Base-by-base conservation (phyloP, 2,888 invertebrate genomes). In the Ophonus ardosiacus region DNA sequence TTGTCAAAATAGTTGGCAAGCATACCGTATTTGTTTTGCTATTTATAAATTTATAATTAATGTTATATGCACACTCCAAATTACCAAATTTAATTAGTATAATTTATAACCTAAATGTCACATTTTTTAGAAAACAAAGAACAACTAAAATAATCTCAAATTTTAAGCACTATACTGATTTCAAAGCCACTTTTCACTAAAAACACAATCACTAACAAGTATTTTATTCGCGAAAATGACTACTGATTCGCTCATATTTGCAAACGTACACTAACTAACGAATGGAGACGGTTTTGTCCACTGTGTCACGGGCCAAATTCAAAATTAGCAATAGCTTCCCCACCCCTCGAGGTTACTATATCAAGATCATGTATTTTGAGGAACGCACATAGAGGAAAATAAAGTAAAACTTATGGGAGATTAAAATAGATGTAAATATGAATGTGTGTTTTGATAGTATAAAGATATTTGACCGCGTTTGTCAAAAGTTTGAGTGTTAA, bases 291-390 rank as follows among this genome's bases (percentile, higher is more conserved):
- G 40, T 78, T 78, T 78, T 31, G 78, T 78, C 78, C 59, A 18
- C 59, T 59, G 74, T 83, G 83, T 83, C 83, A 65, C 83, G 83
- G 59, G 71, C 61, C 83, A 83, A 59, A 83, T 83, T 83, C 83
- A 83, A 83, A 83, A 83, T 83, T 83, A 83, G 83, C 57, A 59
- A 43, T 65, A 71, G 57, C 61, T 24, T 57, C 78, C 57, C 31
- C 57, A 17, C 78, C 40, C 71, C 31, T 57, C 24, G 57, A 57
- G 78, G 57, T 78, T 57, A 78, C 57, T 78, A 78, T 78, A 57
- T 78, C 78, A 78, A 78, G 78, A 78, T 78, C 78, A 78, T 57
- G 78, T 78, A 78, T 78, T 78, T 78, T 78, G 15, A 57, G 78
- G 43, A 74, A 7, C n/a, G 7, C 8, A 74, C 40, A 18, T 51